A percentile compares a stretch with the other conserved stretches of the same genome.
Evolutionary conservation across 2,113 vertebrate genomes (phyloP).

Genomic region (Thalassoma bifasciatum): DNA sequence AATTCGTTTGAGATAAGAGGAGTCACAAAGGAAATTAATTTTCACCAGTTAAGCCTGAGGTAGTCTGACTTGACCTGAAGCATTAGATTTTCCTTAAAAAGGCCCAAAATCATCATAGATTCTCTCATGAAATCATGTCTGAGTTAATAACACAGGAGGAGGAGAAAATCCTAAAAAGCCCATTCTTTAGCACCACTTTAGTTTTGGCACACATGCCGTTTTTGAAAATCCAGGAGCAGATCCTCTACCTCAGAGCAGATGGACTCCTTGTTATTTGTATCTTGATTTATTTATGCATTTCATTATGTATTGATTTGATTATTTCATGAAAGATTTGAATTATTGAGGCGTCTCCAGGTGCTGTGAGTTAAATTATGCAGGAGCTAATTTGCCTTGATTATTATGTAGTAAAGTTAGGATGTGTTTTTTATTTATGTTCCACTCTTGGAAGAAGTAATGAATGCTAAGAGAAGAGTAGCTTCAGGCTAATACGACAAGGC

Average conservation of each 20-base stretch:
- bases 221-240: constrained; percentile 42
- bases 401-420: constrained; percentile 88
- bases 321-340: constrained; percentile 97
- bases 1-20: neutral
- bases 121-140: neutral
- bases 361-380: constrained; percentile 89
- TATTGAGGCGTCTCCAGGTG: constrained; percentile 90
- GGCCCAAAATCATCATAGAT: too few relatives aligned
- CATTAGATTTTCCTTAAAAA: neutral
- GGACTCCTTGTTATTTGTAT: constrained; percentile 86
- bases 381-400: constrained; percentile 93
- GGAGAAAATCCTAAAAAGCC: constrained; percentile 1
- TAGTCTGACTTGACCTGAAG: neutral
- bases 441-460: constrained; percentile 45
- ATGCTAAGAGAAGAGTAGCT: constrained; percentile 40
- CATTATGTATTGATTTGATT: constrained; percentile 99
- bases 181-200: constrained; percentile 3
- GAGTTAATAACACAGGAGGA: neutral
- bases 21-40: too few relatives aligned
- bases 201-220: neutral
- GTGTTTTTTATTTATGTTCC: constrained; percentile 71
- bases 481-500: constrained; percentile 31
- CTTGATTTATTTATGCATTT: constrained; percentile 97
- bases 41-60: neutral
- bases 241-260: constrained; percentile 63